Conservation (phyloP, 2,888 invertebrate genomes). For the Sepioteuthis lessoniana region DNA sequence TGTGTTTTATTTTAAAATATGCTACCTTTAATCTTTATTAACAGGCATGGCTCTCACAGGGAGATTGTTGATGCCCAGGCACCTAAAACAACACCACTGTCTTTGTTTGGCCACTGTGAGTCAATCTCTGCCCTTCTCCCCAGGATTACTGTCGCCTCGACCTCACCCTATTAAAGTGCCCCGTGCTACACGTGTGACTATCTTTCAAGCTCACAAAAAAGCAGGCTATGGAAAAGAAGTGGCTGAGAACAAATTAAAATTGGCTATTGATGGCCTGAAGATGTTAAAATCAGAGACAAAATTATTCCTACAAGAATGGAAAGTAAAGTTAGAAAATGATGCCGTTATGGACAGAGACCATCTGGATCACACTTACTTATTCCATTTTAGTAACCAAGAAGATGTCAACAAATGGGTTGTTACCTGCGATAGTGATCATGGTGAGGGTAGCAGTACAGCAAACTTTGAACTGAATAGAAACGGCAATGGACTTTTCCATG, state of each 20-base stretch:
- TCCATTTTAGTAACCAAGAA: slow-evolving; percentile 81
- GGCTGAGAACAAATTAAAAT: slow-evolving; percentile 50
- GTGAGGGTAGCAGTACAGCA: slow-evolving; percentile 84
- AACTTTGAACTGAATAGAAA: slow-evolving; percentile 81
- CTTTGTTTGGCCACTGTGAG: neutral
- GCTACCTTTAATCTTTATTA: neutral
- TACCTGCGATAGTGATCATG: slow-evolving; percentile 86
- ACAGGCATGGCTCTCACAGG: neutral
- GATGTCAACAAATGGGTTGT: slow-evolving; percentile 80
- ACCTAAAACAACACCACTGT: neutral
- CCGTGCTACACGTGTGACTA: slow-evolving; percentile 49
- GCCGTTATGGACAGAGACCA: slow-evolving; percentile 72
- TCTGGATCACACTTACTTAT: slow-evolving; percentile 84
- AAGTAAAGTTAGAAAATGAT: slow-evolving; percentile 81
- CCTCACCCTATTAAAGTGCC: neutral
- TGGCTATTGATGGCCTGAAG: slow-evolving; percentile 79
- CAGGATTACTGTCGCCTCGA: neutral
- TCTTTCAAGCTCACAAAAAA: slow-evolving; percentile 61
- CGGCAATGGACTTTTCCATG: slow-evolving; percentile 76
- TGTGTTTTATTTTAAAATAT: neutral
- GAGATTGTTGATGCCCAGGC: neutral
- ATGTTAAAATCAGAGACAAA: slow-evolving; percentile 82
- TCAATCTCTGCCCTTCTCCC: neutral
- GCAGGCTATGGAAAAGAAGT: slow-evolving; percentile 58
- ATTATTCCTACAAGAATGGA: slow-evolving; percentile 82